phyloP scores from a whole-genome alignment of 2,113 vertebrate species.

The Bambusicola thoracicus region DNA sequence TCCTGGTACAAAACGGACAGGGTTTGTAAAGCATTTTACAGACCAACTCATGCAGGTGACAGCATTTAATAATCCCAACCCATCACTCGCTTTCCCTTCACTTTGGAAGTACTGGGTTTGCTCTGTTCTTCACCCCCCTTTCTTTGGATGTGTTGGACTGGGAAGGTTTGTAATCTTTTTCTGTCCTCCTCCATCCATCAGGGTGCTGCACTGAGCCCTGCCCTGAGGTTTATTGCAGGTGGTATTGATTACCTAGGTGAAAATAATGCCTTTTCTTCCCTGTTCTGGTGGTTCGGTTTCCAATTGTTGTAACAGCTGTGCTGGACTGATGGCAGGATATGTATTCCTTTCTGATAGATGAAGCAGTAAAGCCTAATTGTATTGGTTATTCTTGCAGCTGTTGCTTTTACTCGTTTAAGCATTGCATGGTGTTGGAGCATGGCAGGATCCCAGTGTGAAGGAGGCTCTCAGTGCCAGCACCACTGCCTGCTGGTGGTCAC shows the following conservation, averaged over 20 bases:
- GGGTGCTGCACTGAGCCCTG: not conserved
- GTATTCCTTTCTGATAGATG: not conserved
- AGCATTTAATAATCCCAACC: too few relatives aligned
- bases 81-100: too few relatives aligned
- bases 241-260: not conserved
- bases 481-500: not conserved
- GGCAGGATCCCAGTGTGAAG: not conserved
- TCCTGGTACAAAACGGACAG: too few relatives aligned
- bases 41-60: too few relatives aligned
- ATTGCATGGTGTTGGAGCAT: not conserved
- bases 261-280: not conserved
- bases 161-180: not conserved
- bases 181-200: not conserved
- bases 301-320: not conserved
- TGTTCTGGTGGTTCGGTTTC: not conserved
- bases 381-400: not conserved
- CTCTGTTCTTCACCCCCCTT: not conserved
- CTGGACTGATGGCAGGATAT: not conserved
- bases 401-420: not conserved
- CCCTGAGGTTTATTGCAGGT: not conserved
- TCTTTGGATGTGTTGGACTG: not conserved
- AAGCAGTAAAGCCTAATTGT: not conserved
- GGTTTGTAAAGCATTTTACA: too few relatives aligned
- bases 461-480: not conserved
- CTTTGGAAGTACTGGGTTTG: too few relatives aligned